These are phyloP conservation scores for Drosophila seclusa DNA, from an alignment of 2,888 invertebrate species.

Conservation along the genomic window DNA sequence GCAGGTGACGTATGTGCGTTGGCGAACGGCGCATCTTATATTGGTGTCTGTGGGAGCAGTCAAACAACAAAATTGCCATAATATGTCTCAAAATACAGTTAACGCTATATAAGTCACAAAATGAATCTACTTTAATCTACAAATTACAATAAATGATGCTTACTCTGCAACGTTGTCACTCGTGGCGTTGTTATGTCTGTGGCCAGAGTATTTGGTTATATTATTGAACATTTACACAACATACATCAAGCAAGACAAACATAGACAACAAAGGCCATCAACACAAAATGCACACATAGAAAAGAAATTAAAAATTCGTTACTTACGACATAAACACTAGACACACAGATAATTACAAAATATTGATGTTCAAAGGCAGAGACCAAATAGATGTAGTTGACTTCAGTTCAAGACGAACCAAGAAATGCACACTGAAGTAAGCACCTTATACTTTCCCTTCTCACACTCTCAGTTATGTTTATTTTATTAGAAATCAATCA, in stretches of 20 bases:
- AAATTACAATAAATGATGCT: conserved; percentile 29
- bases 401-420: background rate
- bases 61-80: background rate
- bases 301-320: background rate
- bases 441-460: background rate
- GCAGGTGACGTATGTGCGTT: conserved; percentile 84
- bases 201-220: conserved; percentile 16
- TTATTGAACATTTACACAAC: conserved; percentile 10
- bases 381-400: background rate
- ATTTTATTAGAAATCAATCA: background rate
- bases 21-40: conserved; percentile 84
- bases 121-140: background rate
- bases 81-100: background rate
- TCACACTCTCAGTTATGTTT: background rate
- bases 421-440: background rate
- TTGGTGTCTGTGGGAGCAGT: conserved; percentile 78
- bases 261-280: conserved; percentile 18
- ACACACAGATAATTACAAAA: conserved; percentile 1
- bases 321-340: background rate
- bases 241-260: conserved; percentile 23
- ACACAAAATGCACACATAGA: conserved; percentile 22
- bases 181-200: conserved; percentile 52
- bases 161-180: conserved; percentile 60
- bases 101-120: background rate
- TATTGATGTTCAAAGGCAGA: background rate